A percentile compares a stretch with the other conserved stretches of the same genome.
phyloP scores from a whole-genome alignment of 2,797 vertebrate species.

The Megaceryle alcyon region DNA sequence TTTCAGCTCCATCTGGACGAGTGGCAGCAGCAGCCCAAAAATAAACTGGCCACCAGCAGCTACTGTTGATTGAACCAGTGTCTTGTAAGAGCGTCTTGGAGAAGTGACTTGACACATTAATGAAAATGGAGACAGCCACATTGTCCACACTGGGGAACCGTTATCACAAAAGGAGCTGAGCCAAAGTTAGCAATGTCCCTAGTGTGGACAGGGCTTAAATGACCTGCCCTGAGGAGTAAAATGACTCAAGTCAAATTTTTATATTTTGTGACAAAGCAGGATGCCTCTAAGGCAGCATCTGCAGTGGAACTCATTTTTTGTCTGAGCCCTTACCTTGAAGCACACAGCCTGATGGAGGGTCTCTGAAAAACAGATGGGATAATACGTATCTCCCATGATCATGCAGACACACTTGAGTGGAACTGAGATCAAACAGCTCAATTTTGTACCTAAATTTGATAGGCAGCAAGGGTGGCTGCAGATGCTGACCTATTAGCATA shows the following conservation, averaged over 20 bases:
- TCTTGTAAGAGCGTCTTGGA: neutral
- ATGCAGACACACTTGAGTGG: neutral
- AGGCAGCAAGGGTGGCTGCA: slow-evolving; percentile 10
- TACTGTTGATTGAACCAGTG: neutral
- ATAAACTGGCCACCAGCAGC: neutral
- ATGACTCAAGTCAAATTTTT: neutral
- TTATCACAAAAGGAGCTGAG: neutral
- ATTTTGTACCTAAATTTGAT: neutral
- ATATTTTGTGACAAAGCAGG: neutral
- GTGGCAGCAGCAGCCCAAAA: neutral
- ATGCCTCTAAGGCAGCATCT: neutral
- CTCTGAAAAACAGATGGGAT: slow-evolving; percentile 41
- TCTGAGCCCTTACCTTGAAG: slow-evolving; percentile 8
- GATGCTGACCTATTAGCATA: neutral
- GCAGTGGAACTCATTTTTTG: neutral
- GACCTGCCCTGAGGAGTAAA: neutral
- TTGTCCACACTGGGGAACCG: neutral
- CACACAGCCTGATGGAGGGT: neutral
- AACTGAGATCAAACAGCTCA: neutral
- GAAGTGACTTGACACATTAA: neutral
- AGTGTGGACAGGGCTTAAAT: neutral
- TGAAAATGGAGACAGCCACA: neutral
- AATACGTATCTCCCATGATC: neutral
- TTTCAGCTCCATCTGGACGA: neutral
- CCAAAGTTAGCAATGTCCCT: neutral